These are phyloP conservation scores for Thysanoteuthis rhombus DNA, from an alignment of 2,888 invertebrate species.

Conservation along the genomic window DNA sequence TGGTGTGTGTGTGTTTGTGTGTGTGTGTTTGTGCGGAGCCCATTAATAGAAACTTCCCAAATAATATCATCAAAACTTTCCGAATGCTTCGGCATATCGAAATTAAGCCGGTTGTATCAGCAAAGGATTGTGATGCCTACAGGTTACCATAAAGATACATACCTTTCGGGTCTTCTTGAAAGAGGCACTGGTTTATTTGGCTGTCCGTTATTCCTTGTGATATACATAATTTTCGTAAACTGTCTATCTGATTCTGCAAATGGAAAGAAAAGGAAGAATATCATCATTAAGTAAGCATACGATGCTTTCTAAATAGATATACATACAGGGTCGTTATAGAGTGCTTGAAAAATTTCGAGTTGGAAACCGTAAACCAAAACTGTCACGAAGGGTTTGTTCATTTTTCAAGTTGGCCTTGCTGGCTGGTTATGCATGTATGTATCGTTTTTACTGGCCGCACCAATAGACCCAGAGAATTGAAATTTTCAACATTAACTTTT, in stretches of 20 bases:
- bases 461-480: too few species aligned
- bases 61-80: not conserved
- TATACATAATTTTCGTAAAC: slow-evolving; percentile 32
- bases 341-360: too few species aligned
- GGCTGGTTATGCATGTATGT: too few species aligned
- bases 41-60: not conserved
- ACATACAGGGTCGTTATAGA: too few species aligned
- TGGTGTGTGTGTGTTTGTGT: not conserved
- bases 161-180: slow-evolving; percentile 27
- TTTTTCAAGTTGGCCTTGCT: too few species aligned
- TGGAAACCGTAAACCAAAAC: too few species aligned
- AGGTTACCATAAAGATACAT: slow-evolving; percentile 21
- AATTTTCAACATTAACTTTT: too few species aligned
- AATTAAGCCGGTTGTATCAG: not conserved
- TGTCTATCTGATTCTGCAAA: slow-evolving; percentile 25
- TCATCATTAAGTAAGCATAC: too few species aligned
- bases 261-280: too few species aligned
- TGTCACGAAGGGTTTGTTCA: too few species aligned
- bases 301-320: too few species aligned
- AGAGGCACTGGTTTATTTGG: slow-evolving; percentile 31
- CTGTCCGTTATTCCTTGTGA: slow-evolving; percentile 31
- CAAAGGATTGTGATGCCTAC: not conserved
- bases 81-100: not conserved
- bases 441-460: too few species aligned
- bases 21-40: not conserved